Conservation (phyloP, 1,140 invertebrate species). For the Odontomachus brunneus region DNA sequence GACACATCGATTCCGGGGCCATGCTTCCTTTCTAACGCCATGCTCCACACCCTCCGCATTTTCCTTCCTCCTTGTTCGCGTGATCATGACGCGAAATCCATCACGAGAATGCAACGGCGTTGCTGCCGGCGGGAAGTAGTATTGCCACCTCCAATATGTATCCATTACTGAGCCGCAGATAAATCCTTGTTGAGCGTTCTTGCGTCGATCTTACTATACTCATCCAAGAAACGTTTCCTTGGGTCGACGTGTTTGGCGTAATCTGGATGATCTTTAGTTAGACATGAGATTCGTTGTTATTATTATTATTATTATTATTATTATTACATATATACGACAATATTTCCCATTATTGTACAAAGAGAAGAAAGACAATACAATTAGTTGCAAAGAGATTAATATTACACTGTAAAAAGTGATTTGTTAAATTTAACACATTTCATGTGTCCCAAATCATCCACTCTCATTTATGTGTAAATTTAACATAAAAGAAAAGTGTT, state of each 20-base stretch:
- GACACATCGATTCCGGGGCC: slow-evolving; percentile 44
- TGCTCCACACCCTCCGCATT: slow-evolving; percentile 6
- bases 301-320: too few relatives aligned
- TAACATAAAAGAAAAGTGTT: too few relatives aligned
- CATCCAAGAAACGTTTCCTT: background rate
- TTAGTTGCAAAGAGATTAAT: too few relatives aligned
- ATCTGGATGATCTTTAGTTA: background rate
- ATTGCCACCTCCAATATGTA: slow-evolving; percentile 1
- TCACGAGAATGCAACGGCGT: slow-evolving; percentile 64
- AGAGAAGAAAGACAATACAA: too few relatives aligned
- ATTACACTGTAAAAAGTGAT: too few relatives aligned
- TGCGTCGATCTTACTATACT: background rate
- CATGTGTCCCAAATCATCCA: too few relatives aligned
- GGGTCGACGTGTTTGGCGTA: background rate
- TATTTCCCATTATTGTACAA: too few relatives aligned
- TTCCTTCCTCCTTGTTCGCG: background rate
- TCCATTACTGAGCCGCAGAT: background rate
- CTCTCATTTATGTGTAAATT: too few relatives aligned
- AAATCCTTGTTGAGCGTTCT: background rate
- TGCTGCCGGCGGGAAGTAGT: background rate
- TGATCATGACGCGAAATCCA: slow-evolving; percentile 59
- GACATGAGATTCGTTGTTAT: background rate
- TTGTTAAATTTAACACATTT: too few relatives aligned
- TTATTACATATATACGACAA: too few relatives aligned
- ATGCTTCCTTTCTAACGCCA: background rate